Conservation (phyloP, 2,888 invertebrate genomes). For the Trichopria drosophilae region DNA sequence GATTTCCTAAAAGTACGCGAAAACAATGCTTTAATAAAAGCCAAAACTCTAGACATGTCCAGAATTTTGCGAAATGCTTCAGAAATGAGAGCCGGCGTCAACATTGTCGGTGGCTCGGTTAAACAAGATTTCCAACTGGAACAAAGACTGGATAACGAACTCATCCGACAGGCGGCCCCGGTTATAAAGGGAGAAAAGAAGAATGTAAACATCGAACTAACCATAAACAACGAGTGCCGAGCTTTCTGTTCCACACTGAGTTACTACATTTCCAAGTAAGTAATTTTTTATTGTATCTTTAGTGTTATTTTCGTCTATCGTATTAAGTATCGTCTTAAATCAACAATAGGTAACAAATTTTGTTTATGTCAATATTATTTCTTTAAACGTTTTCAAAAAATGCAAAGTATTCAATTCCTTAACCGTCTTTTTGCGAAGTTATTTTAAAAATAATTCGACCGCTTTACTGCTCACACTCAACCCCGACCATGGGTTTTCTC, state of each 20-base stretch:
- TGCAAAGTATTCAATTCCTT: no score
- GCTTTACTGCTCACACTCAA: no score
- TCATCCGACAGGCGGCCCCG: conserved; percentile 72
- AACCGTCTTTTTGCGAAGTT: no score
- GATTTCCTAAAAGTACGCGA: conserved; percentile 81
- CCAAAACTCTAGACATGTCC: conserved; percentile 80
- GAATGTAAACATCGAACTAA: conserved; percentile 72
- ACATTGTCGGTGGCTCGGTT: conserved; percentile 87
- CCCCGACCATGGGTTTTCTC: no score
- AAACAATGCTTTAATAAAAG: conserved; percentile 72
- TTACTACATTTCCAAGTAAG: conserved; percentile 91
- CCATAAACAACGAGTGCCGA: conserved; percentile 87
- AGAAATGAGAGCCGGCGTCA: conserved; percentile 85
- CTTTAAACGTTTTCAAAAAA: neutral
- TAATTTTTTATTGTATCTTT: conserved; percentile 31
- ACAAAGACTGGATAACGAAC: conserved; percentile 76
- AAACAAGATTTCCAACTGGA: conserved; percentile 84
- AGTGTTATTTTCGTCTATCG: neutral
- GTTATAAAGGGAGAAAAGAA: conserved; percentile 75
- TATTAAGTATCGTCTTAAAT: no score
- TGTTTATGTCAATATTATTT: neutral
- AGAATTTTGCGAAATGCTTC: conserved; percentile 86
- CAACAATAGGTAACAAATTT: no score
- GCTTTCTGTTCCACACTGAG: conserved; percentile 93
- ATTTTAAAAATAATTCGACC: no score